Conservation (phyloP, 2,113 vertebrate species). For the Sorex fumeus region DNA sequence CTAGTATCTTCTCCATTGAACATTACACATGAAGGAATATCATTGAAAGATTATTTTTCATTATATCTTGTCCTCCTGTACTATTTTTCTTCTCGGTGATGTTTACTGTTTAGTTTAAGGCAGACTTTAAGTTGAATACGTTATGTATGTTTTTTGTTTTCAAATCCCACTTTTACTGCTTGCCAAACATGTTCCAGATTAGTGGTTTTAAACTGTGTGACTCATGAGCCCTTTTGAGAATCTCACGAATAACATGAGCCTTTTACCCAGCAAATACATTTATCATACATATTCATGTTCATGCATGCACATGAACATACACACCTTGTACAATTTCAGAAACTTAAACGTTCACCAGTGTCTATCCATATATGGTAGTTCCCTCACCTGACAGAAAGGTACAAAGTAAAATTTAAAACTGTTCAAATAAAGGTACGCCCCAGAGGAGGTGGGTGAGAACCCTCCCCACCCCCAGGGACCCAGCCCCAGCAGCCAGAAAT, state of each 20-base stretch:
- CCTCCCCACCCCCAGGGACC: too few species aligned
- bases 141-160: background rate
- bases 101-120: background rate
- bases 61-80: background rate
- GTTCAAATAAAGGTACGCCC: too few species aligned
- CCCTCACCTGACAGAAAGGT: background rate
- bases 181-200: slow-evolving; percentile 9
- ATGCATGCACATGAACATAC: background rate
- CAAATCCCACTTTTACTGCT: background rate
- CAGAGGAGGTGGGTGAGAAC: too few species aligned
- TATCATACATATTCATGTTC: too few species aligned
- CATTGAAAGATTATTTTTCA: background rate
- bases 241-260: background rate
- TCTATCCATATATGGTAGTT: background rate
- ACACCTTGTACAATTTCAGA: slow-evolving; percentile 23
- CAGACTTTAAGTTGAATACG: slow-evolving; percentile 1
- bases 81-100: slow-evolving; percentile 37
- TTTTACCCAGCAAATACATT: background rate
- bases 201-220: slow-evolving; percentile 45
- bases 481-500: too few species aligned
- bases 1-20: background rate
- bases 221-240: background rate
- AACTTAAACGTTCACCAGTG: background rate
- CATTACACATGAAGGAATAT: background rate
- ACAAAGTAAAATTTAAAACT: slow-evolving; percentile 48